Base-by-base conservation (phyloP, 1,140 invertebrate genomes). In the Ctenoplectra terminalis region DNA sequence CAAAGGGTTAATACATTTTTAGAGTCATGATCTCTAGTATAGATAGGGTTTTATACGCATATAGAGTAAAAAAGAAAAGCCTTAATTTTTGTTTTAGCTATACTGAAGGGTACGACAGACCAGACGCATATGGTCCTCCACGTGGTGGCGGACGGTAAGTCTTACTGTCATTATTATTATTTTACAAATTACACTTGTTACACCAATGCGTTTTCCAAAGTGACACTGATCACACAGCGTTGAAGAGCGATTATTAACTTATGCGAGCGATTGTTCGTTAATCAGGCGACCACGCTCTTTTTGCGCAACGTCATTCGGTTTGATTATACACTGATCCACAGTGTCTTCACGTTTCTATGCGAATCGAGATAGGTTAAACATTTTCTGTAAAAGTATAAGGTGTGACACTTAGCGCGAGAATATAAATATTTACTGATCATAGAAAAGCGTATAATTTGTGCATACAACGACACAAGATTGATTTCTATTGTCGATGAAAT, bases 61-160 rank as follows among this genome's bases (percentile, higher is more conserved):
- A 50, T 23, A 50, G n/a, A n/a, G n/a, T n/a, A n/a, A n/a, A n/a
- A n/a, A n/a, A n/a, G n/a, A n/a, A 61, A 23, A 34, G 5, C 2
- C 0, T 52, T 50, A 34, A 66, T 82, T 67, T 82, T 64, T 77
- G 17, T 88, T 90, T 56, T 40, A 94, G 93, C 64, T 94, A 94
- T 84, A 90, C 90, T 8, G 93, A 94, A 81, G 92, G 87, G 37
- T 94, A 94, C 79, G 93, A 94, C 63, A 91, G 93, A 90, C 87
- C 92, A 86, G 93, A 94, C 72, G 90, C 93, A 56, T 94, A 94
- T 70, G 93, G 92, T 86, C 92, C 89, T 63, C 92, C 92, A 43
- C 92, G 92, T 84, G 91, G 91, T 74, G 89, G 89, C 71, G 91
- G 92, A 46, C 93, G 93, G 93, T 94, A 92, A 93, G 93, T 93